Evolutionary conservation across 2,888 invertebrate species (phyloP).

Genomic region (Notodonta dromedarius): DNA sequence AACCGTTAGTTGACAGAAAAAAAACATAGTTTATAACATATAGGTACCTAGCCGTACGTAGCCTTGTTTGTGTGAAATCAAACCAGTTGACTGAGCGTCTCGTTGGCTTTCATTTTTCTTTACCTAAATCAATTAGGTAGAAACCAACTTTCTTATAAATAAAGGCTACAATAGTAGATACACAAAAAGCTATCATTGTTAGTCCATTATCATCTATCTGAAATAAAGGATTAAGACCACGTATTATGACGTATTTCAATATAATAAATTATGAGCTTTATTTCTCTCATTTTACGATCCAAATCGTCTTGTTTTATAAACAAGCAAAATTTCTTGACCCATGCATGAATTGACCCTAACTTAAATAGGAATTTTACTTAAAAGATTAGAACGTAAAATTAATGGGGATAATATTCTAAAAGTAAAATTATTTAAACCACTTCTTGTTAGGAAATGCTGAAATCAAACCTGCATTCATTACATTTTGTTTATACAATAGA

Average conservation of each 20-base stretch:
- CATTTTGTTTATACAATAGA: not conserved
- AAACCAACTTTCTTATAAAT: conserved; percentile 5
- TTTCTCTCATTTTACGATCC: conserved; percentile 8
- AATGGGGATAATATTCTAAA: too few species aligned
- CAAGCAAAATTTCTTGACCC: not conserved
- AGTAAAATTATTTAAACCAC: too few species aligned
- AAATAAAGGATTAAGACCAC: conserved; percentile 1
- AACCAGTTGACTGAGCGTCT: not conserved
- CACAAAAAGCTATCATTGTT: not conserved
- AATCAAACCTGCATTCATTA: not conserved
- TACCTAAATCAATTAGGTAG: not conserved
- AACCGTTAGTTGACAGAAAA: too few species aligned
- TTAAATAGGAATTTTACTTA: too few species aligned
- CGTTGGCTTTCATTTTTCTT: not conserved
- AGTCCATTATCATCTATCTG: not conserved
- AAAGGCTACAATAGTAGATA: conserved; percentile 6
- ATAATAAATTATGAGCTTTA: conserved; percentile 3
- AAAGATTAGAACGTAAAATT: too few species aligned
- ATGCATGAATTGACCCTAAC: too few species aligned
- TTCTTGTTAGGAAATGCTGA: not conserved
- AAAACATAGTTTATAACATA: too few species aligned
- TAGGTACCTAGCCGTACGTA: too few species aligned
- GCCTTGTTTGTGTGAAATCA: too few species aligned
- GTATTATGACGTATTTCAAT: not conserved
- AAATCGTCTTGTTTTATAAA: conserved; percentile 5